Evolutionary conservation across 2,888 invertebrate genomes (phyloP), one percentile per base, ranked within the genome.

Genomic region (Penaeus monodon): DNA sequence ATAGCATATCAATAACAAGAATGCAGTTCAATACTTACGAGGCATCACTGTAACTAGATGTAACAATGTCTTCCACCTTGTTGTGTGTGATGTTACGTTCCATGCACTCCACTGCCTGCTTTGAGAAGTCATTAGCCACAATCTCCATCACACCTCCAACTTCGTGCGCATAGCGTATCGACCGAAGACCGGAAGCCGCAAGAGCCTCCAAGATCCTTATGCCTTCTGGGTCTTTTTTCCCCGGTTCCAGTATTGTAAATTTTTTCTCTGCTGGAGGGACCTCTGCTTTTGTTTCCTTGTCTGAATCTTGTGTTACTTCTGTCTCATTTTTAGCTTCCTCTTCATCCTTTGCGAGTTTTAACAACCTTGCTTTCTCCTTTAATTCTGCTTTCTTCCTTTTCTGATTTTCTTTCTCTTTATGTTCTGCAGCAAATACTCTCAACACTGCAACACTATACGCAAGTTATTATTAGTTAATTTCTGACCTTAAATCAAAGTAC

Each of bases 121-220:
- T 92, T 0, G 97, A 97, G 89, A 98, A 94, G 92, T 99, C 99
- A 93, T 99, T 99, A 0, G 98, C 97, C n/a, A 97, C 92, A 27
- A 99, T 95, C 92, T 95, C 94, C 73, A 94, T 95, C 0, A 98
- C 93, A n/a, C 95, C 95, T 0, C 95, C 94, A 24, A 99, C 94
- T 94, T 99, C 99, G 91, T 97, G 96, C 0, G 99, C 99, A 93
- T 99, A 99, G 29, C 99, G 95, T 91, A 99, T 96, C 88, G 99
- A 98, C 70, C 99, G 94, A 66, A 99, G 93, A 0, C 99, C 99
- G 22, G 98, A 98, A 0, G 99, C 99, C 33, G 99, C 96, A 68
- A 99, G 93, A 0, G 98, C 99, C 93, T 99, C 99, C 85, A 99
- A 93, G 90, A 99, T 95, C 84, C 94, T 93, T 73, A 96, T 92